Conservation (phyloP, 2,888 invertebrate species). For the Sphaerophoria taeniata region DNA sequence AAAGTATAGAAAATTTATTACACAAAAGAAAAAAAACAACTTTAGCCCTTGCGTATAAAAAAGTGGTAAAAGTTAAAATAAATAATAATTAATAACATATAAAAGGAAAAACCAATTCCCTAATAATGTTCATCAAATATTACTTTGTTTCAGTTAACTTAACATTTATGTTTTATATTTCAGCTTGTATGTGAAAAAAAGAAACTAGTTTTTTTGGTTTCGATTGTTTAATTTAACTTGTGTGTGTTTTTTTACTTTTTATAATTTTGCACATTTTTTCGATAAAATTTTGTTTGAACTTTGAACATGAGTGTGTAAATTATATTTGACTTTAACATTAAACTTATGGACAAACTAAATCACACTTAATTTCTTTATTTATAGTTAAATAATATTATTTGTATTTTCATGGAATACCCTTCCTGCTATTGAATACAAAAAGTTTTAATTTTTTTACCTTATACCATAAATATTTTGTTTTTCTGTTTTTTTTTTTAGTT, state of each 20-base stretch:
- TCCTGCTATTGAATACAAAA: conserved; percentile 67
- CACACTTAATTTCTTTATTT: conserved; percentile 56
- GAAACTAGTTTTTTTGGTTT: conserved; percentile 75
- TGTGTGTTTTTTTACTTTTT: background rate
- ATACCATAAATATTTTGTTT: conserved; percentile 64
- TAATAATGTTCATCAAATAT: conserved; percentile 61
- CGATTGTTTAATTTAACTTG: conserved; percentile 36
- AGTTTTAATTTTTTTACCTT: conserved; percentile 60
- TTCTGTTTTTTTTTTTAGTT: conserved; percentile 41
- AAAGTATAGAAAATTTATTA: conserved; percentile 46
- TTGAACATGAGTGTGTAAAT: conserved; percentile 69
- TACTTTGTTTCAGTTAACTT: conserved; percentile 57
- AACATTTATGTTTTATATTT: conserved; percentile 51
- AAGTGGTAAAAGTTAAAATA: conserved; percentile 70
- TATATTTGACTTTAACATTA: conserved; percentile 44
- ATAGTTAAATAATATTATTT: conserved; percentile 40
- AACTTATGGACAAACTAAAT: conserved; percentile 67
- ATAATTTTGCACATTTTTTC: conserved; percentile 48
- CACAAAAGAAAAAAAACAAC: conserved; percentile 39
- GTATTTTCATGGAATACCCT: conserved; percentile 66
- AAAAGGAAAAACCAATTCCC: conserved; percentile 65
- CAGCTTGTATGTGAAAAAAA: conserved; percentile 74
- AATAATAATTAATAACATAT: conserved; percentile 68
- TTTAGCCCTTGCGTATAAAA: conserved; percentile 71
- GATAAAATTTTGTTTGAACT: conserved; percentile 49